These are phyloP conservation scores for Platyscapa corneri DNA, from an alignment of 1,140 invertebrate species.

Conservation along the genomic window DNA sequence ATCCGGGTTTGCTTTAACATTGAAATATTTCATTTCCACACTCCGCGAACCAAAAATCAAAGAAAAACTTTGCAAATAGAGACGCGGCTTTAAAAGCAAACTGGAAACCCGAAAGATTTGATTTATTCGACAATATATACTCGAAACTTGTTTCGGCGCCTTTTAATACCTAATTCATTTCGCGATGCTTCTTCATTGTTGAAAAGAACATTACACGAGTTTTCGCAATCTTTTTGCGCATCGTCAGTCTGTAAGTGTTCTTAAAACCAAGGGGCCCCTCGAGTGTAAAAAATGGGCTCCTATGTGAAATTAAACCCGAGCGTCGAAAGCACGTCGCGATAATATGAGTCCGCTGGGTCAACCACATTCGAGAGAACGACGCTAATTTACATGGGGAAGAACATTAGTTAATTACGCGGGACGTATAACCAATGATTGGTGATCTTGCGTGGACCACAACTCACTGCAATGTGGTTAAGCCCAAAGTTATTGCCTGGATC, in stretches of 20 bases:
- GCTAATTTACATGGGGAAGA: constrained; percentile 71
- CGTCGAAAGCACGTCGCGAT: constrained; percentile 10
- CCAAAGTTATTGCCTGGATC: constrained; percentile 73
- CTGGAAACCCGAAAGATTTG: no score
- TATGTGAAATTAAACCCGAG: constrained; percentile 28
- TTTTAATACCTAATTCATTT: neutral
- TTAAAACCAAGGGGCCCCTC: neutral
- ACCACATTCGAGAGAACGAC: constrained; percentile 16
- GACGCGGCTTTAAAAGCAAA: no score
- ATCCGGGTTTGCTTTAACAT: no score
- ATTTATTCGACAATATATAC: no score
- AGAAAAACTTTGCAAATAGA: no score
- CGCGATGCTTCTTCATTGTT: neutral
- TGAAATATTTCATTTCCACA: no score
- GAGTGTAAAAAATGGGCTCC: constrained; percentile 25
- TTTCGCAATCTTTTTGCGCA: neutral
- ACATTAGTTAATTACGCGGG: constrained; percentile 74
- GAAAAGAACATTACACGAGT: neutral
- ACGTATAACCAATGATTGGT: constrained; percentile 74
- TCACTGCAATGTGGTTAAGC: constrained; percentile 69
- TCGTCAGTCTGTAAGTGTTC: neutral
- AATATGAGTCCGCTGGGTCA: constrained; percentile 13
- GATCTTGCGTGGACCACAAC: constrained; percentile 67
- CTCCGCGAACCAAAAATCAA: no score
- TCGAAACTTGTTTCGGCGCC: no score